Base-by-base conservation (phyloP, 2,797 vertebrate genomes). In the Balearica regulorum region DNA sequence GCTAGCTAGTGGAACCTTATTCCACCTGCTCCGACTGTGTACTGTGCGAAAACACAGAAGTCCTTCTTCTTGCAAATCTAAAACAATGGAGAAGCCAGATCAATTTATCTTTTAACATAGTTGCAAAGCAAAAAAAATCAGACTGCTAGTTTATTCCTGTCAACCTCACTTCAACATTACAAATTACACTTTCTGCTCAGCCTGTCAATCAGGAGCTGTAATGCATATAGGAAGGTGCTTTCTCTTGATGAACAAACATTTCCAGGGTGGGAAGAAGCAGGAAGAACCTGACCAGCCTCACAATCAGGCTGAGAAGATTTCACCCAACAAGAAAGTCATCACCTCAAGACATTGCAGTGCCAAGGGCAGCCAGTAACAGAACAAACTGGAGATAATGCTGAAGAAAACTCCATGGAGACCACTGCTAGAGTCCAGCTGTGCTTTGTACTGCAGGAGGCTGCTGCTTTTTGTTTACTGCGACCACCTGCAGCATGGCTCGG, bases 111-210 rank as follows among this genome's bases (percentile, higher is more conserved):
- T 94, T 92, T 83, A 95, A 86, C 61, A 51, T 35, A 54, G 41
- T 17, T 82, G 57, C 55, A 96, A 93, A 93, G 65, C 29, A 90
- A 89, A 93, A 93, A 94, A 85, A 65, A 49, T 71, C 71, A 91
- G 49, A 65, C 66, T 48, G 43, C 58, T 87, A 85, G 61, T 94
- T 95, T 96, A 94, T 93, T 96, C 70, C 48, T 93, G 95, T 77
- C 95, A 96, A 70, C 28, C 49, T 96, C 77, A 72, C 41, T 93
- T 96, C 77, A 78, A 62, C 9, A 43, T 89, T 92, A 94, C 73
- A 91, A 95, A 96, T 96, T 94, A 90, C n/a, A 22, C 77, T 68
- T 94, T 92, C 92, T 82, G 48, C 37, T 37, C 1, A 2, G 60
- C 58, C 65, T 53, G 88, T 94, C 96, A 94, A 37, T 97, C 84